Evolutionary conservation across 1,140 invertebrate species (phyloP), one percentile per base, ranked within the genome.

Genomic region (Berghia stephanieae): DNA sequence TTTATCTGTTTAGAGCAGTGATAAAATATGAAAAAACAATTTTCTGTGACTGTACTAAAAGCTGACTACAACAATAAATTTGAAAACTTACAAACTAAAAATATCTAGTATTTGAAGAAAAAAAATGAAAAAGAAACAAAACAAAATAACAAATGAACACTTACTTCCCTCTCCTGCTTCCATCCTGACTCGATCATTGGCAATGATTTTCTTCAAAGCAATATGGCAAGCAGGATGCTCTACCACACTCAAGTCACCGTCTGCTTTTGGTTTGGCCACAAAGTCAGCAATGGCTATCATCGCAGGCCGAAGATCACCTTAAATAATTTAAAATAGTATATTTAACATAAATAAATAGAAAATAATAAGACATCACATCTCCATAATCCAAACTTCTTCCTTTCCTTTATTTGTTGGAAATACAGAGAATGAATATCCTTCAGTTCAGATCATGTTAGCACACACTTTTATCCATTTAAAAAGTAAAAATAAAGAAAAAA

Each of bases 191-290:
- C 91, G 91, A 81, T 96, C 94, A 71, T 93, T 88, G 70, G 92
- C 90, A 24, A 95, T 92, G 21, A 96, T 88, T 88, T 95, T 95
- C 82, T 96, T 96, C 3, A 96, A 85, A 44, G 93, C 92, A 90
- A 94, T 92, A 87, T 96, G 94, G 75, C 95, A 90, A 18, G 94
- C 95, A 0, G 94, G 88, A 87, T 96, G 92, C 89, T 96, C 95
- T n/a, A 96, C 90, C 10, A 92, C 92, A 10, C 91, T 86, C 21
- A 90, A 83, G 63, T 92, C 89, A 49, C 87, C 84, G 63, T 83
- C 84, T 52, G 84, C 85, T 70, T 82, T 81, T 8, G 87, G 87
- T 66, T 88, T 83, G 36, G 85, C 84, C 36, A 85, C 86, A 43
- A 87, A 82, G 42, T 84, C 66, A 36, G 85, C 83, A 18, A 89